phyloP scores from a whole-genome alignment of 2,888 invertebrate species.

The Panopea generosa region DNA sequence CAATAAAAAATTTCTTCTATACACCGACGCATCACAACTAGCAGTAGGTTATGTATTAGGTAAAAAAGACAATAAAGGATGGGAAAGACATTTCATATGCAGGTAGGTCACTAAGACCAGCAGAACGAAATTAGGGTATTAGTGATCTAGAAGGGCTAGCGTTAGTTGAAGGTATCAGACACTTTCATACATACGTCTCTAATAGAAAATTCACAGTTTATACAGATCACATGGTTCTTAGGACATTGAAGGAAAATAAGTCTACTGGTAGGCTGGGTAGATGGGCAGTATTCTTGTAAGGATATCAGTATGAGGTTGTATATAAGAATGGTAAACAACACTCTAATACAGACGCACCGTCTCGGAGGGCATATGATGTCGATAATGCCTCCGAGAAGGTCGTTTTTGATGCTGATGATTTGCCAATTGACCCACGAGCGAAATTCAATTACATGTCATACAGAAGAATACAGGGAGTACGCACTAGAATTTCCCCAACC shows the following conservation, averaged over 20 bases:
- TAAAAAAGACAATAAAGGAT: slow-evolving; percentile 22
- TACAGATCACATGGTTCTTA: slow-evolving; percentile 62
- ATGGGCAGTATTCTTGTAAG: slow-evolving; percentile 57
- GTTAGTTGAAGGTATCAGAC: slow-evolving; percentile 53
- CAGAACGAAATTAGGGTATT: slow-evolving; percentile 51
- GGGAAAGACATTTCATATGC: slow-evolving; percentile 57
- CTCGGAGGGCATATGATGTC: slow-evolving; percentile 34
- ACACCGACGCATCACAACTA: slow-evolving; percentile 32
- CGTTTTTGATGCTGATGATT: slow-evolving; percentile 19
- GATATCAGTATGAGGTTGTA: slow-evolving; percentile 37
- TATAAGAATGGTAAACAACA: slow-evolving; percentile 39
- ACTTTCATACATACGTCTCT: slow-evolving; percentile 56
- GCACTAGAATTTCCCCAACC: too few relatives aligned
- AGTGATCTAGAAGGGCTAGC: slow-evolving; percentile 60
- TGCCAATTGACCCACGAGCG: too few relatives aligned
- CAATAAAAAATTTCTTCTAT: slow-evolving; percentile 23
- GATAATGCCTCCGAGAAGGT: neutral
- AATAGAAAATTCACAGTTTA: slow-evolving; percentile 46
- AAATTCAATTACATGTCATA: too few relatives aligned
- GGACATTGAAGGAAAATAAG: slow-evolving; percentile 53
- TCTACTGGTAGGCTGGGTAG: slow-evolving; percentile 43
- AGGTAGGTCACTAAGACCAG: slow-evolving; percentile 43
- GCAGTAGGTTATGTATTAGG: slow-evolving; percentile 39
- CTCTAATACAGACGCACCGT: slow-evolving; percentile 41
- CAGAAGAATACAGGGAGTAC: too few relatives aligned